Percentiles rank a stretch among this genome's conserved stretches.
Evolutionary conservation across 2,113 vertebrate species (phyloP).

Genomic region (Porphyrio hochstetteri): DNA sequence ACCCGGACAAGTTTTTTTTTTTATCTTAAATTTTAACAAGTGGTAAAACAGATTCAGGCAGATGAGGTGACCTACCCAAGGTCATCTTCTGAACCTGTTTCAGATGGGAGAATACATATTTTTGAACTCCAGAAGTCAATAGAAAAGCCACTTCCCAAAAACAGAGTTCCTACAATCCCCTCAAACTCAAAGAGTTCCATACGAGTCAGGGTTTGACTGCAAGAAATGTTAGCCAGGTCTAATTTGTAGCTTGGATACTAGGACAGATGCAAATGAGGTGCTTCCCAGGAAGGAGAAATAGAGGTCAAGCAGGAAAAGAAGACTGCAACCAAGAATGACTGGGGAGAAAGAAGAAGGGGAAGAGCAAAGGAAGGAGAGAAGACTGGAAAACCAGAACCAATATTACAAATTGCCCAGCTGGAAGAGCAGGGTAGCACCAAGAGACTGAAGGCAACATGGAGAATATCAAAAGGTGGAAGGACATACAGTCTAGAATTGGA

Average conservation of each 20-base stretch:
- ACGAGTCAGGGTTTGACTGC: background rate
- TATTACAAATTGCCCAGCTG: background rate
- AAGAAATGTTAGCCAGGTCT: background rate
- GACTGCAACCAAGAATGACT: background rate
- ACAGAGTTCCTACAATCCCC: background rate
- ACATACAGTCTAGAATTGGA: background rate
- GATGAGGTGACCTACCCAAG: background rate
- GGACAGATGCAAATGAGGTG: constrained; percentile 1
- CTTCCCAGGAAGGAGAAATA: constrained; percentile 1
- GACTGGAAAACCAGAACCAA: background rate
- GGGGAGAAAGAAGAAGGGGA: background rate
- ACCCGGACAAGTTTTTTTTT: background rate
- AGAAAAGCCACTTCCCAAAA: background rate
- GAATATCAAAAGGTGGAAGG: background rate
- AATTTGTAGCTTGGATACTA: background rate
- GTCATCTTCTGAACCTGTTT: background rate
- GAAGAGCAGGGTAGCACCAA: background rate
- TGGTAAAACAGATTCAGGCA: background rate
- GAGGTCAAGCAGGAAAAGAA: background rate
- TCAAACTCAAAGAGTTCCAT: background rate
- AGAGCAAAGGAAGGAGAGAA: background rate
- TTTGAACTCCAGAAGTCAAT: background rate
- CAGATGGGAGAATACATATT: background rate
- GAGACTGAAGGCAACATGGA: background rate
- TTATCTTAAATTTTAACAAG: constrained; percentile 27